Evolutionary conservation across 2,797 vertebrate genomes (phyloP), one percentile per base, ranked within the genome.

Genomic region (Sebastes matsubarae): DNA sequence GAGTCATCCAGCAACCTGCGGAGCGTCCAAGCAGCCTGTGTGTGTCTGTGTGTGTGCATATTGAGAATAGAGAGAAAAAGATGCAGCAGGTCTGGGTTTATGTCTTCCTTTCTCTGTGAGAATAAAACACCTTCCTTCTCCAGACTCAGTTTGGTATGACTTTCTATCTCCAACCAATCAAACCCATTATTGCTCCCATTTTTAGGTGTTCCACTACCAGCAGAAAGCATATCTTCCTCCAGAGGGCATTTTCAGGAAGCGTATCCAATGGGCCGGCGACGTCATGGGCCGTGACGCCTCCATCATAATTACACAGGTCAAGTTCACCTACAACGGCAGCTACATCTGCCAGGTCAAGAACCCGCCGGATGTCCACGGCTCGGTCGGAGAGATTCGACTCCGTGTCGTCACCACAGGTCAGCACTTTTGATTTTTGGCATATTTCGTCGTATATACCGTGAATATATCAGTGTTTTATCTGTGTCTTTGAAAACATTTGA

Each of bases 341-440:
- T 99, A 97, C 87, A 95, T 91, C 81, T 99, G 98, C 85, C 97
- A 97, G 85, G 97, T 99, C 79, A 97, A 96, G 91, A 99, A 99
- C 87, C 96, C 34, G 50, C 97, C 6, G 30, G 98, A 98, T 0
- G 97, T 97, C 0, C 96, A 97, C 0, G 98, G 98, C 14, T 73
- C 88, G 0, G 87, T 96, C 0, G 98, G 97, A 16, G 93, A 97
- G 84, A 95, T 97, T 77, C 83, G 85, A 1, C 96, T 99, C 14
- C 94, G 92, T 0, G 97, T 99, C 0, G 97, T 99, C 79, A 82
- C 87, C 30, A 91, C 95, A 95, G 96, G 96, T 96, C 50, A 85
- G 92, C 1, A 12, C 3, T 36, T 36, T 34, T 58, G 8, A 25
- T 24, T 46, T 54, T 65, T 3, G 29, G 11, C 2, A 11, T 9